Evolutionary conservation across 2,888 invertebrate genomes (phyloP).

Genomic region (Trichopria drosophilae): DNA sequence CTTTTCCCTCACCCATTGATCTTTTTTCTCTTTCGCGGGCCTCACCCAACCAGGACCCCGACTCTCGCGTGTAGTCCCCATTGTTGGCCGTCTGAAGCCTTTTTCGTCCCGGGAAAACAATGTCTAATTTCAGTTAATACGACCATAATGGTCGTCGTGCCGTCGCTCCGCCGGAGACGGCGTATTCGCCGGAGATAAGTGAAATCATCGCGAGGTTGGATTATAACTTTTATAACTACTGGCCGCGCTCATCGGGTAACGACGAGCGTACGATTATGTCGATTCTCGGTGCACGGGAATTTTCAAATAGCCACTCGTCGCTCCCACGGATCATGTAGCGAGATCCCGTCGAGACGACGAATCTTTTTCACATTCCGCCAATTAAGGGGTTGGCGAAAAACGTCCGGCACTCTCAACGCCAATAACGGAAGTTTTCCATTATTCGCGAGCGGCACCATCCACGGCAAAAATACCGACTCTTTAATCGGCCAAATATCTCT

Average conservation of each 20-base stretch:
- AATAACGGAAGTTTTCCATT: too few relatives aligned
- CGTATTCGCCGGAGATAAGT: conserved; percentile 41
- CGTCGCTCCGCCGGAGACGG: conserved; percentile 31
- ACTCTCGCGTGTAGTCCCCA: conserved; percentile 33
- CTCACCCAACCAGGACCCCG: too few relatives aligned
- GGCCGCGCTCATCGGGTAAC: conserved; percentile 3
- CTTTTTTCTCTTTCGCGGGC: too few relatives aligned
- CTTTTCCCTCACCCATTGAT: conserved; percentile 16
- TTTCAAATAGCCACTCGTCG: neutral
- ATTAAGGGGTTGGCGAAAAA: too few relatives aligned
- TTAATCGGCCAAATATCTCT: too few relatives aligned
- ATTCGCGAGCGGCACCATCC: too few relatives aligned
- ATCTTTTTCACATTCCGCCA: too few relatives aligned
- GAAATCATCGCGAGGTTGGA: conserved; percentile 34
- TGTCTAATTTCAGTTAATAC: conserved; percentile 52
- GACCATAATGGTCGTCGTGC: conserved; percentile 46
- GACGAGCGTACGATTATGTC: conserved; percentile 17
- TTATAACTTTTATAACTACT: conserved; percentile 26
- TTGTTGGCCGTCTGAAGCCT: conserved; percentile 42
- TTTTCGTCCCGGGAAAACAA: conserved; percentile 44
- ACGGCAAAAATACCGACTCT: too few relatives aligned
- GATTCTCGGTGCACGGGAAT: conserved; percentile 20
- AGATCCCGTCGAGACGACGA: too few relatives aligned
- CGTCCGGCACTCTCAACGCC: too few relatives aligned
- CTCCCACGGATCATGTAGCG: too few relatives aligned